Base-by-base conservation (phyloP, 2,888 invertebrate species). In the Caenorhabditis sp. region DNA sequence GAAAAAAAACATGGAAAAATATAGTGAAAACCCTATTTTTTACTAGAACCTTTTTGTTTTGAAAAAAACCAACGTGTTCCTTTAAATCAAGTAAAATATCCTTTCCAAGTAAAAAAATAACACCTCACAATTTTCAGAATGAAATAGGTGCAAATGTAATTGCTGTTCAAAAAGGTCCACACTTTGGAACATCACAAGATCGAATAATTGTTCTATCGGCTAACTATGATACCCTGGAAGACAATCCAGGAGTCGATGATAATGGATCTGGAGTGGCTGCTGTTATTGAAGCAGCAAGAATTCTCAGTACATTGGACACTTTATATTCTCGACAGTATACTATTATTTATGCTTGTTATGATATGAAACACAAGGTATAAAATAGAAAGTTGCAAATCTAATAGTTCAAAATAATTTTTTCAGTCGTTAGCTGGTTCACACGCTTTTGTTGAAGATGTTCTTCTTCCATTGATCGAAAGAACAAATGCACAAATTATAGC, bases 281-380 rank as follows among this genome's bases (percentile, higher is more conserved):
- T 0, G 65, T 69, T 0, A 49, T 80, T 27, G 80, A 80, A 31
- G 67, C 75, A 0, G 80, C 80, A 0, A 36, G 80, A 5, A 68
- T 73, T 1, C 26, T 80, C 50, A 61, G 75, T 2, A 75, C 75
- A 12, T 49, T 80, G 26, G 78, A 78, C 60, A 62, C 60, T 14
- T 62, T 80, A 25, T 80, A 80, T 56, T 56, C 66, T 27, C 57
- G 78, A 53, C 54, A 70, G 21, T 60, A 75, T 43, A 78, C 78
- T 0, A 71, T 80, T 27, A 64, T 80, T 20, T 80, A 80, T 61
- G 78, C 60, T 10, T 70, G 78, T 59, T 72, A 70, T 25, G 80
- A 80, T 63, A 78, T 77, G 78, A 80, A 80, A 38, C 78, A 77
- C 62, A 70, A 76, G 76, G 79, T 77, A n/a, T n/a, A n/a, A n/a